Base-by-base conservation (phyloP, 2,113 vertebrate genomes). In the Girardinichthys multiradiatus region DNA sequence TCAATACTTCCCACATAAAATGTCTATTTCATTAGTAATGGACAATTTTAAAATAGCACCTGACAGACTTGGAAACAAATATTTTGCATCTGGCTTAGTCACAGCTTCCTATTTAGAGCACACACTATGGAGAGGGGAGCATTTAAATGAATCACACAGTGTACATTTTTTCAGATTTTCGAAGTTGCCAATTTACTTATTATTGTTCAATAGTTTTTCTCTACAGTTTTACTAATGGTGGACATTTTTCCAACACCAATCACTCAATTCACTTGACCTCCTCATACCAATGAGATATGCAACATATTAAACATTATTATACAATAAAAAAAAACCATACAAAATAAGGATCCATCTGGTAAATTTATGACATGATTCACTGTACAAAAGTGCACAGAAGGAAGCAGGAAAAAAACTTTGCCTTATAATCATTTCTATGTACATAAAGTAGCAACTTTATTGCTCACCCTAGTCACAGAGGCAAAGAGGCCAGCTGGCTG, bases 401-500 rank as follows among this genome's bases (percentile, higher is more conserved):
- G 37, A 70, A 76, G 64, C 57, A 64, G 51, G 29, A 59, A 24
- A 64, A 68, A 21, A 54, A 54, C 48, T 54, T 70, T 71, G 63
- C 60, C 71, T 74, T 65, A 74, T 63, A 28, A 51, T 85, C 58
- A 75, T 79, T 80, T 77, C 51, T 75, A 29, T 75, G 64, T 74
- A 66, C 81, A 79, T 74, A 75, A 77, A 80, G 62, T 61, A 66
- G 70, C 51, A 83, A 86, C 72, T 86, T 82, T 80, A 77, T 33
- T 69, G 67, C 73, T 82, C 59, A 77, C 66, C 79, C 67, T 61
- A 42, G 63, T 85, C 70, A 70, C 68, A 73, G 81, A 51, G 57
- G 81, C 67, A 74, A 78, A 68, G 62, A 76, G 80, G 84, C 85
- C 83, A 84, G 85, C 85, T 85, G 85, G 90, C 85, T 84, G 37